Evolutionary conservation across 2,113 vertebrate species (phyloP), one percentile per base, ranked within the genome.

Genomic region (Mystacornis crossleyi): DNA sequence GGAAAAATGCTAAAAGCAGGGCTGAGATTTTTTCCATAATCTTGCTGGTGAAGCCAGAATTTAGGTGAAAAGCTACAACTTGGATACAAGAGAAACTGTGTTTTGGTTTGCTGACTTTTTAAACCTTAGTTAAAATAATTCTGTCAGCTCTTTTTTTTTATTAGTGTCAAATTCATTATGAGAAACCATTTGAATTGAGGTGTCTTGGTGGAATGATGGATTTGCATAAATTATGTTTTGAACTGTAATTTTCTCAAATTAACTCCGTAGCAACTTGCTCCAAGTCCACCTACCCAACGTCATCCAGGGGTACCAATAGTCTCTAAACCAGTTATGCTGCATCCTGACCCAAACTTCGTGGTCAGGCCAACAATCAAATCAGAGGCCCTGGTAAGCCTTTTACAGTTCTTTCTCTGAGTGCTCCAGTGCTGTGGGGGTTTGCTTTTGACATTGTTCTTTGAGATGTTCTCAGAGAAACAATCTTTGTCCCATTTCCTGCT

Each of bases 311-410:
- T 98, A 71, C 98, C 99, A 26, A 97, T 99, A 95, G 99, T 99
- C 96, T 99, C 99, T 86, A 99, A 99, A 94, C 99, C 99, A 6
- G 97, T 99, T 97, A 99, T 99, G 99, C 98, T 99, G 90, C 99
- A 99, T 24, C 99, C 99, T 96, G 98, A 98, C 79, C 96, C 98
- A 54, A 99, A 98, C 96, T 97, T 97, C 29, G 93, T 98, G 54
- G 98, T 98, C 97, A 98, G 99, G 98, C 93, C 98, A 61, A 97
- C 98, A 28, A 97, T 98, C 95, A 99, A 98, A 81, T 98, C 98
- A 4, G 99, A 99, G 91, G 98, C 97, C 82, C 97, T 99, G 99
- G 99, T 99, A 99, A 98, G 99, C 96, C 48, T 74, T 81, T 92
- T 78, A 5, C 55, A 47, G 16, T 88, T 43, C 3, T 75, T 72